Base-by-base conservation (phyloP, 2,797 vertebrate species). In the Melopsittacus undulatus region DNA sequence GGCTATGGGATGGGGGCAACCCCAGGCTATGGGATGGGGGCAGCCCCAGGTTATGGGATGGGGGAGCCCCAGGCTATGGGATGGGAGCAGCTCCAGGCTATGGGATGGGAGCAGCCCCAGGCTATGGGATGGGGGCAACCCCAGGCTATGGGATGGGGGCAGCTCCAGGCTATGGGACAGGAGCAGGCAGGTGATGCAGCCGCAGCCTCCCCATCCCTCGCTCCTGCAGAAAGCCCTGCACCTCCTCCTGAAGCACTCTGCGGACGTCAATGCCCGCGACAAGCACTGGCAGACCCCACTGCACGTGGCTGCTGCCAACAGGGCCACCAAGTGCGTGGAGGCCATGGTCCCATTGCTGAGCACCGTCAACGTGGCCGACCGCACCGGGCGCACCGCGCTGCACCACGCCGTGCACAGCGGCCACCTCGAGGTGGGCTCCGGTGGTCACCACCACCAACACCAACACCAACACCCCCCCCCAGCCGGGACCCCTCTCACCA, bases 321-420 rank as follows among this genome's bases (percentile, higher is more conserved):
- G 99, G 57, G 98, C 98, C 94, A 98, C 98, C 32, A 98, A 99
- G 95, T 99, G 99, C 32, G 99, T 99, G 43, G 99, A 99, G 97
- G 97, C 98, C 67, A 98, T 99, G 96, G 92, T 99, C 63, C 98
- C 98, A 42, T 97, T 99, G 92, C 97, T 99, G 96, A 99, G 98
- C 98, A 99, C 98, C 89, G 97, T 99, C 94, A 99, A 99, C 42
- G 98, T 99, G 88, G 98, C 98, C 2, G 99, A 99, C 93, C 98
- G 99, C 95, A 99, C 98, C 1, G 99, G 99, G 89, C 98, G 99
- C 92, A 99, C 99, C 9, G 99, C 99, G 54, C 97, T 99, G 97
- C 99, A 99, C 98, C 99, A 99, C 6, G 99, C 99, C 11, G 99
- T 99, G 84, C 99, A 99, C 93, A 99, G 98, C 66, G 99, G 99